These are phyloP conservation scores for Stigmatopora nigra DNA, from an alignment of 2,113 vertebrate species.

Conservation along the genomic window DNA sequence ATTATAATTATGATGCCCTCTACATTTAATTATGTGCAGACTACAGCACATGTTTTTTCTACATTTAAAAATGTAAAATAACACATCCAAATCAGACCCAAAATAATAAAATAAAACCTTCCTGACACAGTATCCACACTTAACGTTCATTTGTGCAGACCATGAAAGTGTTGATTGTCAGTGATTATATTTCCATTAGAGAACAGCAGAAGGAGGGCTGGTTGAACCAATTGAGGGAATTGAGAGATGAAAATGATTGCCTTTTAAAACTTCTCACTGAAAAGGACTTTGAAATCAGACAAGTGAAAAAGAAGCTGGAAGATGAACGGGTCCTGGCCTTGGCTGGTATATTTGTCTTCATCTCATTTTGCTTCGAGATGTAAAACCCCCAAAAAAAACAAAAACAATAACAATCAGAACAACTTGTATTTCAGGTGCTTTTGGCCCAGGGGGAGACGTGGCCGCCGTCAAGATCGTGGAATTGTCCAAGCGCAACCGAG, in stretches of 20 bases:
- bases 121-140: neutral
- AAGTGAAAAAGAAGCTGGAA: constrained; percentile 77
- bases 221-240: constrained; percentile 71
- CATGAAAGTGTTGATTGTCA: neutral
- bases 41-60: too few relatives aligned
- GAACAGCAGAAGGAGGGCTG: constrained; percentile 62
- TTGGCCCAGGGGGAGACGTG: constrained; percentile 76
- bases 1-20: too few relatives aligned
- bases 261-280: constrained; percentile 83
- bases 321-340: constrained; percentile 74
- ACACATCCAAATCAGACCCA: too few relatives aligned
- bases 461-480: constrained; percentile 88
- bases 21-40: too few relatives aligned
- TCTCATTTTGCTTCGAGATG: neutral
- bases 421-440: constrained; percentile 59
- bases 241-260: constrained; percentile 81
- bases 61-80: too few relatives aligned
- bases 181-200: neutral
- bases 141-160: neutral
- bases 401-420: too few relatives aligned
- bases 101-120: too few relatives aligned
- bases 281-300: constrained; percentile 85
- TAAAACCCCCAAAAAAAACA: neutral
- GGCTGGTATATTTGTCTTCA: constrained; percentile 66
- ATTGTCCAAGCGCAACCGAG: constrained; percentile 84